Evolutionary conservation across 1,140 invertebrate species (phyloP).

Genomic region (Brachionus rotundiformis): DNA sequence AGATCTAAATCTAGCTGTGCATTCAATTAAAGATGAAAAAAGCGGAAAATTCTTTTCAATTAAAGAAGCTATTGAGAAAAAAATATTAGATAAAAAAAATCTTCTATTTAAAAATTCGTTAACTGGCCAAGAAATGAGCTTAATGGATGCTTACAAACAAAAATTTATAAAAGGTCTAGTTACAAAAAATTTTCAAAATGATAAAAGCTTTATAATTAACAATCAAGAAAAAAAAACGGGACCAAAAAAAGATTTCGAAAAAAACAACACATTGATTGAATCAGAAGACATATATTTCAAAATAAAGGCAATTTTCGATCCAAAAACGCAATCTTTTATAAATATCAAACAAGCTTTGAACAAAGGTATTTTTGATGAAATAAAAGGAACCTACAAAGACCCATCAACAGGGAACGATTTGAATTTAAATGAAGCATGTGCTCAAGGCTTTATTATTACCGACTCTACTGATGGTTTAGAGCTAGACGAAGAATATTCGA

Average conservation of each 20-base stretch:
- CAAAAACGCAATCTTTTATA: background rate
- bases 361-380: background rate
- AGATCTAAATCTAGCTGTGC: background rate
- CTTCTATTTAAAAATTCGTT: background rate
- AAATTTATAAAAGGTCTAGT: slow-evolving; percentile 21
- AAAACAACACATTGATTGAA: background rate
- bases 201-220: background rate
- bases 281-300: slow-evolving; percentile 18
- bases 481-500: background rate
- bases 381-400: background rate
- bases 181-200: background rate
- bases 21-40: slow-evolving; percentile 13
- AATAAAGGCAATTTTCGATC: slow-evolving; percentile 8
- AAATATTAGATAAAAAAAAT: slow-evolving; percentile 19
- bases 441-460: background rate
- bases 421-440: slow-evolving; percentile 18
- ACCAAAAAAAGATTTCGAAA: background rate
- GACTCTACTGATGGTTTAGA: background rate
- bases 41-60: background rate
- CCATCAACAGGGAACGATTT: background rate
- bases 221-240: too few relatives aligned
- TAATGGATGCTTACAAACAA: background rate
- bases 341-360: slow-evolving; percentile 14
- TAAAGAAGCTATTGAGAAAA: slow-evolving; percentile 11
- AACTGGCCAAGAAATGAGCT: background rate